Evolutionary conservation across 2,113 vertebrate genomes (phyloP), one percentile per base, ranked within the genome.

Genomic region (Sprattus sprattus): DNA sequence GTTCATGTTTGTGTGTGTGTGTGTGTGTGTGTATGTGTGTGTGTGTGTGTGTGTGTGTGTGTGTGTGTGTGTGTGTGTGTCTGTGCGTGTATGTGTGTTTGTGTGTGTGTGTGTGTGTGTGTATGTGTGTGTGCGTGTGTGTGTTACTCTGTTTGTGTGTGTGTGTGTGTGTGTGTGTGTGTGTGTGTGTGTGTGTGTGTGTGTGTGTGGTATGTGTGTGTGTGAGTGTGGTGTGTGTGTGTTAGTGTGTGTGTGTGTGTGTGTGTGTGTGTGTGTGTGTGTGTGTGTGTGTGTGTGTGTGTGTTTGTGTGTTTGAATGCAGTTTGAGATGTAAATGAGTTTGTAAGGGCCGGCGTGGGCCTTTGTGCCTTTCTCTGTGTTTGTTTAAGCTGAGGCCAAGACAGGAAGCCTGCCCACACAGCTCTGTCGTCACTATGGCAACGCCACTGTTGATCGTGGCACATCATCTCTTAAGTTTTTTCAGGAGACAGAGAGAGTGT

Each of bases 301-400:
- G 60, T 67, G 60, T 67, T 7, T 85, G 80, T 85, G 54, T 52
- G 46, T 60, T 44, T 15, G 15, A n/a, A 64, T 64, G 94, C 92
- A 87, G 89, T 92, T 92, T 89, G 92, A 93, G 93, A 96, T 96
- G 94, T 95, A 95, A 96, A 96, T 96, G 92, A 95, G 94, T 94
- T 90, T 91, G 93, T 89, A 90, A 94, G 92, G 89, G 91, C 88
- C 94, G 92, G 95, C 91, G 75, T 87, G 88, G 64, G 89, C 88
- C 89, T 94, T 95, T 94, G 92, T 89, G 64, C 87, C 39, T 83
- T 16, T 90, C 91, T 93, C 94, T 87, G 91, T 95, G 90, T 95
- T 96, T 96, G 93, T 95, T 94, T 95, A 95, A 96, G 93, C 94
- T 94, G 94, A 95, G 92, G 93, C 93, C 93, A 85, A 92, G 91